Evolutionary conservation across 2,888 invertebrate species (phyloP), one percentile per base, ranked within the genome.

Genomic region (Aplocera efformata): DNA sequence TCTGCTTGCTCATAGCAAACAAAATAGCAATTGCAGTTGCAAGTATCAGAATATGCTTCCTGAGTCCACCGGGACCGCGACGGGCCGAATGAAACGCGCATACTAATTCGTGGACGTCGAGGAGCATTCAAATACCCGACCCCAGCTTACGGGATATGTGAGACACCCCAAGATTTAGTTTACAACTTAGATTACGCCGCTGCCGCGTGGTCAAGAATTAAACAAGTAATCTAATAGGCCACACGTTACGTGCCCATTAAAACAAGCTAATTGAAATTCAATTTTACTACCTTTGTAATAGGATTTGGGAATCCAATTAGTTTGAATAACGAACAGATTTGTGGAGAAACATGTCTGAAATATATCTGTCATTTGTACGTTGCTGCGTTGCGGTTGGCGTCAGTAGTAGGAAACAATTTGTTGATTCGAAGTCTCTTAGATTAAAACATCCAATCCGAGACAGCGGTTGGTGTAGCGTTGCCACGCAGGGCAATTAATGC

Each of bases 101-200:
- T 86, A 86, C 86, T 86, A 86, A 86, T 86, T 83, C 81, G 79
- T 79, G 77, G 79, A 71, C 73, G 78, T 76, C 70, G 69, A 70
- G 74, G 56, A 73, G 67, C 84, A 83, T 86, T 84, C 84, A 81
- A 83, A 84, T 77, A 76, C 71, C 77, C 63, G 56, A 74, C 79
- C 79, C 79, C 53, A 66, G 88, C 81, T 85, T 86, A 85, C 73
- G 42, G 71, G 84, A 84, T 84, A 85, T 86, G 86, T 85, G 85
- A 82, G 80, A 78, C 77, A 71, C 60, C 76, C 81, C 73, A 86
- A 86, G 88, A 84, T 79, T 84, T 85, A 85, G 81, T 85, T 82
- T 81, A 84, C 80, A 83, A 85, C 85, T 85, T 78, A 85, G 84
- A 86, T 86, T 86, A 84, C 74, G 58, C 56, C 51, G 58, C 64